Evolutionary conservation across 2,113 vertebrate genomes (phyloP).

Genomic region (Megaceryle maxima): DNA sequence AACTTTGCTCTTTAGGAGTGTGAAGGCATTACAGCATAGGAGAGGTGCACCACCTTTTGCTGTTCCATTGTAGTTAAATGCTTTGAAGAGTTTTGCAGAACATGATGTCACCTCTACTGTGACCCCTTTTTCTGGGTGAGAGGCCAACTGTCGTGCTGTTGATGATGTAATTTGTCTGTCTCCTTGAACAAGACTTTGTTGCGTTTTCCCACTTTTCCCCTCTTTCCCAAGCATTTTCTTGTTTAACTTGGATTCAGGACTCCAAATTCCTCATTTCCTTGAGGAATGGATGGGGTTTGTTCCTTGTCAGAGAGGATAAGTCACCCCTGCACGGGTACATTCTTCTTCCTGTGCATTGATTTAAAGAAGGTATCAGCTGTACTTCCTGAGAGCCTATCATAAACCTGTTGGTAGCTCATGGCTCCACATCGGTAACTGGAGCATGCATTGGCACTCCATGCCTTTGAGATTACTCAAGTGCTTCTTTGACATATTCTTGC

Average conservation of each 20-base stretch:
- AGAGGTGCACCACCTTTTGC: not conserved
- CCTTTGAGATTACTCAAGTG: not conserved
- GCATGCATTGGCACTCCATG: accelerated
- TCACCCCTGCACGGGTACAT: accelerated
- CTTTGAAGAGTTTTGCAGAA: not conserved
- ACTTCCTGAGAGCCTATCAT: not conserved
- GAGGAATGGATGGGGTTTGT: not conserved
- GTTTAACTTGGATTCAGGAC: not conserved
- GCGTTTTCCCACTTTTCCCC: not conserved
- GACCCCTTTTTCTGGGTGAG: not conserved
- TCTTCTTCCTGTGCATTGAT: not conserved
- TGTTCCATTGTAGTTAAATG: not conserved
- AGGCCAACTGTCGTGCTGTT: not conserved
- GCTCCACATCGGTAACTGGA: not conserved
- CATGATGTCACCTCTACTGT: not conserved
- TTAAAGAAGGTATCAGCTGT: not conserved
- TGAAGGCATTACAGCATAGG: not conserved
- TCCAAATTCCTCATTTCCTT: not conserved
- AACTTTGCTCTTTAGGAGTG: not conserved
- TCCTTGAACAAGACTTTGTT: not conserved
- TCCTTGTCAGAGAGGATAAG: not conserved
- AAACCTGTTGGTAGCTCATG: not conserved
- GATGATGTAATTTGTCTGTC: not conserved
- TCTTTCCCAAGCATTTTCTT: not conserved
- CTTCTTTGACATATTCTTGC: not conserved